These are phyloP conservation scores for Festucalex cinctus DNA, from an alignment of 2,113 vertebrate species.

Conservation along the genomic window DNA sequence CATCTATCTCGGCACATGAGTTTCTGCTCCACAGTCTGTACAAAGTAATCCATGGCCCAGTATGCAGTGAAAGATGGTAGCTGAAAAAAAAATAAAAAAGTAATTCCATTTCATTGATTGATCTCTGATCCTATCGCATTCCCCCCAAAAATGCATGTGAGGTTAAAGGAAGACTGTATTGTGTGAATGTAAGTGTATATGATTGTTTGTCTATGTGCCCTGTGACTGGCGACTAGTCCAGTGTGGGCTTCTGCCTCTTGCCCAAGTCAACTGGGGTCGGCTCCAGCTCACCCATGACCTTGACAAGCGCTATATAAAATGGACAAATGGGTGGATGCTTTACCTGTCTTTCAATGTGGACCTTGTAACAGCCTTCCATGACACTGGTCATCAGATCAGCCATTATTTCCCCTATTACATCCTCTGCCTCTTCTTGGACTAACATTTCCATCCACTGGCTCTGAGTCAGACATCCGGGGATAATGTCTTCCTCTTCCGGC, in stretches of 20 bases:
- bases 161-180: not conserved
- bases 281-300: not conserved
- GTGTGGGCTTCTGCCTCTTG: too few species aligned
- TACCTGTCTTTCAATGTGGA: constrained; percentile 72
- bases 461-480: constrained; percentile 56
- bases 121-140: not conserved
- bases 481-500: constrained; percentile 41
- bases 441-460: constrained; percentile 67
- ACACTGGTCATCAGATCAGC: constrained; percentile 64
- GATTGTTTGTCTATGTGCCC: too few species aligned
- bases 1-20: constrained; percentile 73
- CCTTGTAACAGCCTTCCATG: constrained; percentile 57
- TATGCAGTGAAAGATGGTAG: constrained; percentile 66
- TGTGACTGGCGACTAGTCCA: too few species aligned
- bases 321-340: constrained; percentile 2
- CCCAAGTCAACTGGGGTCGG: not conserved
- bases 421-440: constrained; percentile 65
- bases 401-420: constrained; percentile 64
- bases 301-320: not conserved
- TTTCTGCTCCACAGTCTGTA: constrained; percentile 63
- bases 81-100: constrained; percentile 68
- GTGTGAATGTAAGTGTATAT: too few species aligned
- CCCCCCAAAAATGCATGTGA: not conserved
- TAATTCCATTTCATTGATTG: too few species aligned
- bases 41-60: constrained; percentile 69